Evolutionary conservation across 2,888 invertebrate genomes (phyloP).

Genomic region (Tenthredo distinguenda): DNA sequence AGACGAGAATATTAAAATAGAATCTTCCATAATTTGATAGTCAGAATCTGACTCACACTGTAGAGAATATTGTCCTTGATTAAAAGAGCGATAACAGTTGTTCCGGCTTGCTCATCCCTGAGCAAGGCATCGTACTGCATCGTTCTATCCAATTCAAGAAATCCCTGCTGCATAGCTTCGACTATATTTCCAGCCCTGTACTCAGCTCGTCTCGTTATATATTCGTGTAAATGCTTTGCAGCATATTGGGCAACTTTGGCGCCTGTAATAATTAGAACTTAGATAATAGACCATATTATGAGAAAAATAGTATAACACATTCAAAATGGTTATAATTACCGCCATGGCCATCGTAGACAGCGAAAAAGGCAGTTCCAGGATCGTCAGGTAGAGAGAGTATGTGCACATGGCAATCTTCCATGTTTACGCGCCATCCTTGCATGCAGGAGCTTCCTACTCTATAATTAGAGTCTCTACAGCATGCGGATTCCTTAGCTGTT

Average conservation of each 20-base stretch:
- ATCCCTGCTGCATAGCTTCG: slow-evolving; percentile 92
- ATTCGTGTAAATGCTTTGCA: slow-evolving; percentile 96
- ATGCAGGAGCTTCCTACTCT: slow-evolving; percentile 98
- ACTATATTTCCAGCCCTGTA: slow-evolving; percentile 91
- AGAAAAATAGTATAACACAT: not conserved
- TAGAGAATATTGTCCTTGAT: slow-evolving; percentile 92
- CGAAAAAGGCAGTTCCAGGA: slow-evolving; percentile 95
- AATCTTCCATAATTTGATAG: not conserved
- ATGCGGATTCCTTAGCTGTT: slow-evolving; percentile 91
- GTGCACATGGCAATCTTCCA: slow-evolving; percentile 99
- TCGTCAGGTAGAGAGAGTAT: slow-evolving; percentile 96
- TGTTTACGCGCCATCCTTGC: slow-evolving; percentile 99
- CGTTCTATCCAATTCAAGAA: slow-evolving; percentile 94
- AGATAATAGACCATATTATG: not conserved
- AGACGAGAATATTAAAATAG: not conserved
- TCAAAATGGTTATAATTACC: slow-evolving; percentile 78
- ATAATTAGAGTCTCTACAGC: slow-evolving; percentile 86
- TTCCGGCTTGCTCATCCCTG: slow-evolving; percentile 96
- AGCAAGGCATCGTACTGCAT: slow-evolving; percentile 94
- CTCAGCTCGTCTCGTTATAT: slow-evolving; percentile 89
- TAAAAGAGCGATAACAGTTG: slow-evolving; percentile 93
- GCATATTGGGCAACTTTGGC: slow-evolving; percentile 96
- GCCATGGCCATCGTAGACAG: slow-evolving; percentile 97
- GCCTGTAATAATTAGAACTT: slow-evolving; percentile 80
- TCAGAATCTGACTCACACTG: slow-evolving; percentile 82